phyloP scores from a whole-genome alignment of 2,797 vertebrate genomes.

The Hippocampus kuda region DNA sequence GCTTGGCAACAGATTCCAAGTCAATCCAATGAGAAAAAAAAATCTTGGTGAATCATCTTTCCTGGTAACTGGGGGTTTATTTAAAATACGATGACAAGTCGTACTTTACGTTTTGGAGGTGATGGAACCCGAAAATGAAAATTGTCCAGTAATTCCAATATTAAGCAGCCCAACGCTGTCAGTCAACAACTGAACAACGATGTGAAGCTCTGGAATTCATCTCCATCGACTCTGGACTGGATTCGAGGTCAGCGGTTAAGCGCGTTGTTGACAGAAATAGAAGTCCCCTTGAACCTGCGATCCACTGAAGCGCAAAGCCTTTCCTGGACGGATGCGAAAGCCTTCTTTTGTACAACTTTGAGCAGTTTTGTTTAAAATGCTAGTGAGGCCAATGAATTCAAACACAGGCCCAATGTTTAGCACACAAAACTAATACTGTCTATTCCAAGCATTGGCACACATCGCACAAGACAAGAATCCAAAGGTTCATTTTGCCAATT shows the following conservation, averaged over 20 bases:
- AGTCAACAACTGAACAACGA: conserved; percentile 9
- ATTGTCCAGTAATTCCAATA: not conserved
- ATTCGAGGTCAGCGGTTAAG: conserved; percentile 21
- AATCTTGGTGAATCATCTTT: not conserved
- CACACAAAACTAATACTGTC: too few species aligned
- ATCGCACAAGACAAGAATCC: too few species aligned
- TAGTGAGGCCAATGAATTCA: conserved; percentile 13
- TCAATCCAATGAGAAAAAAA: not conserved
- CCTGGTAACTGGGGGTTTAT: not conserved
- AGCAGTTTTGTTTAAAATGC: conserved; percentile 30
- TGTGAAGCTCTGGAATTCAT: conserved; percentile 38
- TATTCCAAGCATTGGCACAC: too few species aligned
- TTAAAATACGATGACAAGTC: not conserved
- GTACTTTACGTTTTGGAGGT: not conserved
- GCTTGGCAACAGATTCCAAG: not conserved
- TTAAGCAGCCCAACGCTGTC: not conserved
- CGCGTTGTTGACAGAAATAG: conserved; percentile 28
- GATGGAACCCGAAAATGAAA: not conserved
- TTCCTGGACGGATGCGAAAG: conserved; percentile 19
- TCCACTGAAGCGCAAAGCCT: conserved; percentile 14
- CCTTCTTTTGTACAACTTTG: conserved; percentile 41
- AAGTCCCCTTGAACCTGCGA: conserved; percentile 29
- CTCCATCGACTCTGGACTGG: conserved; percentile 16
- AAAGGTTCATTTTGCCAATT: too few species aligned
- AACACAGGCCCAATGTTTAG: not conserved